phyloP scores from a whole-genome alignment of 2,797 vertebrate species.

The Pachyuromys duprasi region DNA sequence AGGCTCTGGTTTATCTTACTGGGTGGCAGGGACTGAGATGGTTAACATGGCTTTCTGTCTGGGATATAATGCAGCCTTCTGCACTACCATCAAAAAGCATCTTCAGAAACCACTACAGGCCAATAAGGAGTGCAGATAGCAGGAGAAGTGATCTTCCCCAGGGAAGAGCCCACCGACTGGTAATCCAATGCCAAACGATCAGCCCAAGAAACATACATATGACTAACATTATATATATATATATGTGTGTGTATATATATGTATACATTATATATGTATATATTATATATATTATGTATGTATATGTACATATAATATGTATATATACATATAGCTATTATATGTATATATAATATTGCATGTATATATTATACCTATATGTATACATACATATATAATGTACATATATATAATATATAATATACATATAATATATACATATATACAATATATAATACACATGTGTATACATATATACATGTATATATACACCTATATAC shows the following conservation, averaged over 20 bases:
- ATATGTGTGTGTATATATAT: too few relatives aligned
- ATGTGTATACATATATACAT: too few relatives aligned
- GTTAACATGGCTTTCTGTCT: constrained; percentile 74
- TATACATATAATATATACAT: too few relatives aligned
- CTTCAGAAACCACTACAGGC: neutral
- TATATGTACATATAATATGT: too few relatives aligned
- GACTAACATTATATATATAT: neutral
- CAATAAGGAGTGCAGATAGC: neutral
- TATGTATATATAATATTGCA: too few relatives aligned
- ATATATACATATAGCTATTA: too few relatives aligned
- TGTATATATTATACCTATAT: too few relatives aligned
- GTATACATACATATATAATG: too few relatives aligned
- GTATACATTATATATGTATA: too few relatives aligned
- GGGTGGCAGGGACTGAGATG: constrained; percentile 55
- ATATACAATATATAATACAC: too few relatives aligned
- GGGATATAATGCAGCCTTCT: constrained; percentile 75
- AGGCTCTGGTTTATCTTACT: constrained; percentile 24
- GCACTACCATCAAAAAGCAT: constrained; percentile 71
- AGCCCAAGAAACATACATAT: neutral
- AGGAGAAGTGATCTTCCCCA: neutral
- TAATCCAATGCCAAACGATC: neutral
- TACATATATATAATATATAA: too few relatives aligned
- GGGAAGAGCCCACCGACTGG: neutral
- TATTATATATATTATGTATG: neutral
- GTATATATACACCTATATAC: too few relatives aligned